Conservation (phyloP, 2,113 vertebrate genomes). For the Addax nasomaculatus region DNA sequence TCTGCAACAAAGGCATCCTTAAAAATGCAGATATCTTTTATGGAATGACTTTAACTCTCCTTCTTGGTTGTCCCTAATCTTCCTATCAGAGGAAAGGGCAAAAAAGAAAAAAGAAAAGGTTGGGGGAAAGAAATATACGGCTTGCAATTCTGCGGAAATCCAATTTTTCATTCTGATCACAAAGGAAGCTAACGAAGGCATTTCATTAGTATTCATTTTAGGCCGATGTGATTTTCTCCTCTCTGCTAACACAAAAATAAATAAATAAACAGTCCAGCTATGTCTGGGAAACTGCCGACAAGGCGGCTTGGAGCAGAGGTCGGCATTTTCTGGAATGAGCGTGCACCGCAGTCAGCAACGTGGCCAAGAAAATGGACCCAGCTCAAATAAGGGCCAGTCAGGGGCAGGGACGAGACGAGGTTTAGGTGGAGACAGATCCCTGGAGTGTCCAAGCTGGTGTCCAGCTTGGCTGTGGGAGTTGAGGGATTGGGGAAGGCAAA, state of each 20-base stretch:
- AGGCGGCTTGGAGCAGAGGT: slow-evolving; percentile 56
- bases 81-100: slow-evolving; percentile 79
- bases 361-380: slow-evolving; percentile 33
- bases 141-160: slow-evolving; percentile 66
- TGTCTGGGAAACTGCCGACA: slow-evolving; percentile 55
- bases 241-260: slow-evolving; percentile 81
- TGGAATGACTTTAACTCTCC: slow-evolving; percentile 79
- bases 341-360: neutral
- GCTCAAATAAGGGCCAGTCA: neutral
- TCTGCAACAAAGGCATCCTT: slow-evolving; percentile 84
- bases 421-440: neutral
- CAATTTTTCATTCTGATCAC: slow-evolving; percentile 82
- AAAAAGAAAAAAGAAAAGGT: slow-evolving; percentile 60
- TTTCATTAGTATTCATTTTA: slow-evolving; percentile 86
- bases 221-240: slow-evolving; percentile 79
- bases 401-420: neutral
- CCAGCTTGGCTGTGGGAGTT: neutral
- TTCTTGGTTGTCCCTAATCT: slow-evolving; percentile 77
- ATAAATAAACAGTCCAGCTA: slow-evolving; percentile 58
- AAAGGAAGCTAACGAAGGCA: slow-evolving; percentile 82
- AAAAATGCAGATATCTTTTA: slow-evolving; percentile 84
- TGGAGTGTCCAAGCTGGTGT: neutral
- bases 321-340: slow-evolving; percentile 44
- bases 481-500: neutral
- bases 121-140: slow-evolving; percentile 43